Evolutionary conservation across 1,140 invertebrate species (phyloP), one percentile per base, ranked within the genome.

Genomic region (Hyles vespertilio): DNA sequence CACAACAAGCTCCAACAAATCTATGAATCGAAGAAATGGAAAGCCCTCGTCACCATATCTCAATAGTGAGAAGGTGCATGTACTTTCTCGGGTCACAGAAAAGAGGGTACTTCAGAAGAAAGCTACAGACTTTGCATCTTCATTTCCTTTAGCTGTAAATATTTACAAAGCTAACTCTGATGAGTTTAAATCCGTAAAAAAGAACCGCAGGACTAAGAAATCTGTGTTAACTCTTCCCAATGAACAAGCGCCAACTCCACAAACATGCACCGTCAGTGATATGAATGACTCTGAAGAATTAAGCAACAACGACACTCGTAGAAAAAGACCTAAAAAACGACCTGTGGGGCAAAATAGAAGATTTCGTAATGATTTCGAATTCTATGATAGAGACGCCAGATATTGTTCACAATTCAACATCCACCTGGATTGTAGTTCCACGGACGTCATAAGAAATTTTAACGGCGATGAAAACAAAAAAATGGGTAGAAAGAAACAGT

Each of bases 151-250:
- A 51, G 79, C 81, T 50, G 63, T 63, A 40, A 79, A 74, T 52
- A 64, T 87, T 32, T 84, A 84, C 58, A 85, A 78, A 74, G 71
- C 81, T 10, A 83, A 72, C 60, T 88, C 85, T 11, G 82, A 83
- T 62, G 81, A 88, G 47, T 75, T 82, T 49, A 82, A 76, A 54
- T 11, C 56, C 1, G 7, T 45, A 5, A 83, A 79, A 64, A 56
- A 58, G 55, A 64, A 32, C 43, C 66, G 40, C 36, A 86, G 82
- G 55, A 58, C 64, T 36, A 85, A 84, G 56, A 81, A 82, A 61
- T 84, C 79, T 4, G 78, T 85, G 8, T 63, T 84, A 12, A 81
- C 81, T 3, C 66, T 88, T 46, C 81, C 83, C 0, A 85, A 81
- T 58, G 58, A 79, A 34, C 68, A 68, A 7, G 51, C 62, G 32